Evolutionary conservation across 2,888 invertebrate species (phyloP), one percentile per base, ranked within the genome.

Genomic region (Phytoseiulus persimilis): DNA sequence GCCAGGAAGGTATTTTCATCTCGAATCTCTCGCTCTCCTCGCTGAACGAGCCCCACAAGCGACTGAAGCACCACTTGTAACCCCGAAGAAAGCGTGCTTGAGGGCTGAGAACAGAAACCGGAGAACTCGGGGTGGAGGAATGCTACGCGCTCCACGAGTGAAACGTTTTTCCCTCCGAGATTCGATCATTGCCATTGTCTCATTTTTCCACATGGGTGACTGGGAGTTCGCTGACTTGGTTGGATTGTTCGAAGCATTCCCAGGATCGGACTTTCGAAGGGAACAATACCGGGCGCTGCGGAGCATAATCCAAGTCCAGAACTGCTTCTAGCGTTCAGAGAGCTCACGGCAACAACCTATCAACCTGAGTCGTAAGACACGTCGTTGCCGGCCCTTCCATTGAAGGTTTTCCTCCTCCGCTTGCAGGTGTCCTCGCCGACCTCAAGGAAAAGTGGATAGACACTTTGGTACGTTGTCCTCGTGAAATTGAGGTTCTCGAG

Each of bases 361-460:
- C 39, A 39, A 39, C 39, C 39, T 39, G 9, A n/a, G n/a, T n/a
- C n/a, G n/a, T n/a, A 39, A 39, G 39, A 39, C 39, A 39, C 39
- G 5, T 39, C 39, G 9, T 65, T 18, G 23, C 18, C 65, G 65
- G 65, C 14, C 65, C 65, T 65, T 2, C 65, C 65, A 65, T 65
- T 28, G 65, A 65, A 28, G 65, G 18, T 28, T 28, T 18, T 65
- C 65, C 31, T 33, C 33, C 18, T 31, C 18, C 83, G 28, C 33
- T 83, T 28, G 45, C 45, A 87, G 87, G 87, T 45, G 87, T 87
- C 39, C 87, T 87, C 39, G 87, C 87, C 33, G 87, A 87, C 45
- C 45, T 87, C n/a, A 87, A 87, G 87, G 87, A 87, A 33, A 87
- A 87, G 32, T 87, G 87, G 87, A 87, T 87, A 9, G 87, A 87